Evolutionary conservation across 92 coral and sea anemone genomes (phyloP).

Genomic region (Bergia puertoricense): DNA sequence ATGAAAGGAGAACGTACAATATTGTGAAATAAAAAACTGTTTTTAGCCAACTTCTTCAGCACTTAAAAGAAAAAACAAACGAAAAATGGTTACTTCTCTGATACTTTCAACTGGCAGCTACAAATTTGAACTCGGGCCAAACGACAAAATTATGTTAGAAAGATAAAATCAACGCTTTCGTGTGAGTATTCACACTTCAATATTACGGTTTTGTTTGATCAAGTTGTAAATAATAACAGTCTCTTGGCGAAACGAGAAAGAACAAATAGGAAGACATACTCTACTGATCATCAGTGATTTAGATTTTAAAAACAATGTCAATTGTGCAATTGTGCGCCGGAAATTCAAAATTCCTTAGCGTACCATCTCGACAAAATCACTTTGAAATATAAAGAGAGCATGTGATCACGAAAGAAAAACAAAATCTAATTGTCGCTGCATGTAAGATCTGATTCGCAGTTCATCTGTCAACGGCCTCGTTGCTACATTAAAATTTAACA

Average conservation of each 20-base stretch:
- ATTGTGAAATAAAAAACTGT: neutral
- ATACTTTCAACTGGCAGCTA: too few relatives aligned
- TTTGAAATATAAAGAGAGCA: neutral
- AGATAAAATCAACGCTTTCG: too few relatives aligned
- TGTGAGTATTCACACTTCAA: too few relatives aligned
- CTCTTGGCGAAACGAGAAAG: neutral
- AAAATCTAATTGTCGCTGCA: neutral
- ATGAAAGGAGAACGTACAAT: neutral
- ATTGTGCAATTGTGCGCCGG: conserved; percentile 18
- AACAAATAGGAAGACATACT: neutral
- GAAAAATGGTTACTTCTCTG: neutral
- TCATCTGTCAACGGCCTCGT: conserved; percentile 5
- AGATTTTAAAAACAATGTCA: neutral
- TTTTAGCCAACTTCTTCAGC: neutral
- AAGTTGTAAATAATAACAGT: neutral
- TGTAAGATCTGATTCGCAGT: conserved; percentile 2
- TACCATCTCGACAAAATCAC: neutral
- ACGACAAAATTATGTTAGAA: neutral
- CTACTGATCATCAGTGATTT: neutral
- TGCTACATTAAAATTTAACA: conserved; percentile 35
- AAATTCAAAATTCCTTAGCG: conserved; percentile 35
- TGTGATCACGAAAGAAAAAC: conserved; percentile 2
- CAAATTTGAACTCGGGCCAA: neutral
- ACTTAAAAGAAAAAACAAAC: neutral
- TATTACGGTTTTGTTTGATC: neutral